Conservation (phyloP, 2,888 invertebrate genomes). For the Diogma glabrata region DNA sequence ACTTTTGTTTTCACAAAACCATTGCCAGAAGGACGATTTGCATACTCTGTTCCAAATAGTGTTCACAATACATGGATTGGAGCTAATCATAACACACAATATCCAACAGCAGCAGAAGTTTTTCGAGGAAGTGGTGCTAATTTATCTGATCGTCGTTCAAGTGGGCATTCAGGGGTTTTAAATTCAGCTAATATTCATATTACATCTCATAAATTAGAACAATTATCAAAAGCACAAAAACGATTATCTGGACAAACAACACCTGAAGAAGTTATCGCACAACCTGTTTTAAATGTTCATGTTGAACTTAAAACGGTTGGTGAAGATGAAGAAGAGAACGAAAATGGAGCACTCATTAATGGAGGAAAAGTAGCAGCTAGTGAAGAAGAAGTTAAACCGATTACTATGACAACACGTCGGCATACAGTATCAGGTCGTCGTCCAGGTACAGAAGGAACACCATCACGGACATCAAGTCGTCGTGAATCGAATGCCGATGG, state of each 20-base stretch:
- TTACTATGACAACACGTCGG: slow-evolving; percentile 33
- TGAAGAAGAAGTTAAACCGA: slow-evolving; percentile 36
- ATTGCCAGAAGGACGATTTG: slow-evolving; percentile 35
- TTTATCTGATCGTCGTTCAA: slow-evolving; percentile 41
- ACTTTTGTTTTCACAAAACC: slow-evolving; percentile 24
- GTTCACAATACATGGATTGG: slow-evolving; percentile 55
- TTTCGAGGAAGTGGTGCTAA: slow-evolving; percentile 49
- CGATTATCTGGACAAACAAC: slow-evolving; percentile 38
- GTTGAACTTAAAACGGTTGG: slow-evolving; percentile 39
- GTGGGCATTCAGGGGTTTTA: slow-evolving; percentile 27
- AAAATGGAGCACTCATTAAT: slow-evolving; percentile 46
- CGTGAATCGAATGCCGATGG: slow-evolving; percentile 36
- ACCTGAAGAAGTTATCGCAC: slow-evolving; percentile 32
- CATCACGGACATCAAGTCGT: slow-evolving; percentile 24
- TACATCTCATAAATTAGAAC: slow-evolving; percentile 19
- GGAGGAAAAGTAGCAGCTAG: too few relatives aligned
- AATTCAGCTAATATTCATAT: slow-evolving; percentile 17
- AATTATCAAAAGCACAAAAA: slow-evolving; percentile 18
- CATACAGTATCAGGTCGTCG: slow-evolving; percentile 44
- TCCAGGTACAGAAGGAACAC: slow-evolving; percentile 32
- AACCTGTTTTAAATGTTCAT: slow-evolving; percentile 42
- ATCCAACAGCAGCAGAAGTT: slow-evolving; percentile 68
- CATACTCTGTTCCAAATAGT: slow-evolving; percentile 37
- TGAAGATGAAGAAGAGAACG: slow-evolving; percentile 44
- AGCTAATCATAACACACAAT: slow-evolving; percentile 56